These are phyloP conservation scores for Ruditapes philippinarum DNA, from an alignment of 1,140 invertebrate genomes.

Conservation along the genomic window DNA sequence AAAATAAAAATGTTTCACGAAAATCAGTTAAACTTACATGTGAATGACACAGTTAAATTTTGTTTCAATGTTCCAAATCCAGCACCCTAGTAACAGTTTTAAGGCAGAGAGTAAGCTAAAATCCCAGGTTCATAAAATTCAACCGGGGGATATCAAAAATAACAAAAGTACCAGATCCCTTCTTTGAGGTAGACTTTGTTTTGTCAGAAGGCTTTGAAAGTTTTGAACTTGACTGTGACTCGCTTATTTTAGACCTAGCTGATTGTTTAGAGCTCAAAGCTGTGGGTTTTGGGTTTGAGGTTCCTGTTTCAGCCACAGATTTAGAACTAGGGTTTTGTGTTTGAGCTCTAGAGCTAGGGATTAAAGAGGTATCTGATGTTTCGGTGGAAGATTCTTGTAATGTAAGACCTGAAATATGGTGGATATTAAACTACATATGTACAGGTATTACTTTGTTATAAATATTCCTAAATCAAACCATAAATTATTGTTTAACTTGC, in stretches of 20 bases:
- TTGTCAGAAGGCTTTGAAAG: not conserved
- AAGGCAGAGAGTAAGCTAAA: not conserved
- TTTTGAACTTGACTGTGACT: not conserved
- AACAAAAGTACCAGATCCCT: conserved; percentile 16
- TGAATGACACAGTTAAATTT: too few species aligned
- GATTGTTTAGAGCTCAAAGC: not conserved
- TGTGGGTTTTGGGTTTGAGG: not conserved
- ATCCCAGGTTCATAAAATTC: not conserved
- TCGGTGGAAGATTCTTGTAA: not conserved
- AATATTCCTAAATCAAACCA: too few species aligned
- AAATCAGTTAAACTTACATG: too few species aligned
- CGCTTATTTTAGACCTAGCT: not conserved
- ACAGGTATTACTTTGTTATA: not conserved
- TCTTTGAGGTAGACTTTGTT: conserved; percentile 16
- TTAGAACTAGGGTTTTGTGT: not conserved
- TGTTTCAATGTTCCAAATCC: too few species aligned
- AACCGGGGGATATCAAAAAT: conserved; percentile 7
- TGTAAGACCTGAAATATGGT: conserved; percentile 18
- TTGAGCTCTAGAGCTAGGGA: not conserved
- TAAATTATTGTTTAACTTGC: too few species aligned
- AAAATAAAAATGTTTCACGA: too few species aligned
- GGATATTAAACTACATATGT: not conserved
- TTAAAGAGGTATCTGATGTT: not conserved
- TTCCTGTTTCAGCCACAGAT: not conserved
- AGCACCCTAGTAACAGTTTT: not conserved